These are phyloP conservation scores for Noctua pronuba DNA, from an alignment of 2,888 invertebrate species.

Conservation along the genomic window DNA sequence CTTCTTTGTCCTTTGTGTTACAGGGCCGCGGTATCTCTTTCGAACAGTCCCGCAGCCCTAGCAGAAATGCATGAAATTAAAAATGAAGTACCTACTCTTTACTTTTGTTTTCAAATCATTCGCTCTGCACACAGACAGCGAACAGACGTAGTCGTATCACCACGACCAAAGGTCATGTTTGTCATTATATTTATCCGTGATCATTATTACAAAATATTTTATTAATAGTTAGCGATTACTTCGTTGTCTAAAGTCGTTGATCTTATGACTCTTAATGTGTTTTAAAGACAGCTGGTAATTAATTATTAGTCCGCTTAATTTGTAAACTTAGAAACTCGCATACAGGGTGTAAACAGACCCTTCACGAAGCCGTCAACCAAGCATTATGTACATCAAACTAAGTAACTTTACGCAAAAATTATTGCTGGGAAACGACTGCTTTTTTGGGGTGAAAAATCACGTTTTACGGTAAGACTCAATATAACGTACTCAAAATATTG, in stretches of 20 bases:
- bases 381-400: too few species aligned
- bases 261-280: constrained; percentile 19
- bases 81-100: neutral
- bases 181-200: constrained; percentile 44
- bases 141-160: constrained; percentile 25
- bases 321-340: too few species aligned
- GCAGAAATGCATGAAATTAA: neutral
- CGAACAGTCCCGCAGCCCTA: too few species aligned
- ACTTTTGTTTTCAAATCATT: neutral
- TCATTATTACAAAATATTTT: constrained; percentile 45
- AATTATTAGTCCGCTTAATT: neutral
- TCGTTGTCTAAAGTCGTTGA: constrained; percentile 30
- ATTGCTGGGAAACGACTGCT: too few species aligned
- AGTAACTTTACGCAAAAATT: too few species aligned
- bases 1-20: too few species aligned
- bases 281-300: constrained; percentile 12
- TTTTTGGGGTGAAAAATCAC: too few species aligned
- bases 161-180: constrained; percentile 43
- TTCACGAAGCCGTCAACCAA: too few species aligned
- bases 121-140: neutral
- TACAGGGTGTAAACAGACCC: too few species aligned
- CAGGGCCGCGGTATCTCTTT: too few species aligned
- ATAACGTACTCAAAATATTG: too few species aligned
- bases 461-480: too few species aligned
- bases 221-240: constrained; percentile 48